Evolutionary conservation across 2,888 invertebrate species (phyloP).

Genomic region (Agrochola circellaris): DNA sequence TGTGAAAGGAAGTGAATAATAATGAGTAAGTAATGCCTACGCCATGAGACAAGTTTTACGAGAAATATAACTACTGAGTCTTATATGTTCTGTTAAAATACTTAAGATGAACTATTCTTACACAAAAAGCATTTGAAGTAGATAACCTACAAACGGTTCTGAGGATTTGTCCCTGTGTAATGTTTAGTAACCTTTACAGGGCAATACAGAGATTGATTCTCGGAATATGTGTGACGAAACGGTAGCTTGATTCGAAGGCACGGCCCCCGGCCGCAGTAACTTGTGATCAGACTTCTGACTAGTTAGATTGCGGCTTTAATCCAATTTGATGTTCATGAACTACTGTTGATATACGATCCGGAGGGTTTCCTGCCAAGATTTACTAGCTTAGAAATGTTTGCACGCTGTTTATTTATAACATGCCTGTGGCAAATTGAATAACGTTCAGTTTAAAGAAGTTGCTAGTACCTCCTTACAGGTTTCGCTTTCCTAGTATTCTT

Average conservation of each 20-base stretch:
- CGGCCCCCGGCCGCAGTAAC: constrained; percentile 69
- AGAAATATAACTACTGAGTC: neutral
- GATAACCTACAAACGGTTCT: neutral
- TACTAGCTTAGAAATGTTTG: constrained; percentile 62
- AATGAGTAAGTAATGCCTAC: neutral
- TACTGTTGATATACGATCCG: constrained; percentile 73
- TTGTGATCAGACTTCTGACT: constrained; percentile 75
- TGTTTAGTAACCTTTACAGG: constrained; percentile 19
- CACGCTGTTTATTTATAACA: constrained; percentile 50
- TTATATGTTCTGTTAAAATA: constrained; percentile 8
- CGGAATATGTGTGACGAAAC: constrained; percentile 56
- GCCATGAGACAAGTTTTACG: neutral
- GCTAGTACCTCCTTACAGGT: neutral
- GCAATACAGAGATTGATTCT: constrained; percentile 40
- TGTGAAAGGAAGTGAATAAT: constrained; percentile 6
- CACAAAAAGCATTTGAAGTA: constrained; percentile 9
- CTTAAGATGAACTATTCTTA: neutral
- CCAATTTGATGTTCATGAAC: constrained; percentile 78
- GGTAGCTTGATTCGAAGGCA: constrained; percentile 58
- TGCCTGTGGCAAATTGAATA: constrained; percentile 19
- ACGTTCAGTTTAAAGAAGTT: constrained; percentile 19
- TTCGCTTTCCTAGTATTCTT: constrained; percentile 14
- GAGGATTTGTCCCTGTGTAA: constrained; percentile 20
- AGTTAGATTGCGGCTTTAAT: constrained; percentile 79
- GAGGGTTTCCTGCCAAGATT: constrained; percentile 64